phyloP scores from a whole-genome alignment of 2,797 vertebrate species.

The Todus mexicanus region DNA sequence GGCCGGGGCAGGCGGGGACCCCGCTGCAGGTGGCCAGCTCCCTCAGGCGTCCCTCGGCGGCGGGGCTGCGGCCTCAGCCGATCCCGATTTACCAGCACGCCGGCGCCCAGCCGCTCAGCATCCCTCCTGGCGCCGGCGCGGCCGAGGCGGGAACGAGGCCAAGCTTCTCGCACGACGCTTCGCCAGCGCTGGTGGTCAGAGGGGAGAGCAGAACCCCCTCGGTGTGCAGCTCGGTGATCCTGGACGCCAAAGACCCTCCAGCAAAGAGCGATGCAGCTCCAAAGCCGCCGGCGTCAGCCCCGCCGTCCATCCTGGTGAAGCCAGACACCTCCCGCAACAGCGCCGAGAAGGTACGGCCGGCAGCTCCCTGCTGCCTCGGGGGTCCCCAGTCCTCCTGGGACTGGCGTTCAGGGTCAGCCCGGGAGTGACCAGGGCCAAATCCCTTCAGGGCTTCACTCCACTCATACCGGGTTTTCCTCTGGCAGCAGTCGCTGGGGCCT shows the following conservation, averaged over 20 bases:
- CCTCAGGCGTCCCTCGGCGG: slow-evolving; percentile 66
- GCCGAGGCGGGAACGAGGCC: slow-evolving; percentile 76
- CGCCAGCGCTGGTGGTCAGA: slow-evolving; percentile 67
- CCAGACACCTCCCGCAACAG: slow-evolving; percentile 85
- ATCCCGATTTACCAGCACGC: slow-evolving; percentile 75
- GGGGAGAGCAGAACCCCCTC: slow-evolving; percentile 80
- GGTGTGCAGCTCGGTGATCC: slow-evolving; percentile 73
- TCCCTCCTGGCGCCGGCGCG: slow-evolving; percentile 50
- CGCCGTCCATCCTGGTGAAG: slow-evolving; percentile 92
- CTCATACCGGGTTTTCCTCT: background rate
- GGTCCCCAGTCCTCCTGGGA: background rate
- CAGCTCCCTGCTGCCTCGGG: rapidly evolving
- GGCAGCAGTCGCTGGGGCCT: rapidly evolving
- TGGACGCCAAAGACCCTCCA: slow-evolving; percentile 75
- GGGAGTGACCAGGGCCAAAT: rapidly evolving
- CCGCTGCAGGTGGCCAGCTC: slow-evolving; percentile 67
- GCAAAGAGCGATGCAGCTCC: slow-evolving; percentile 72
- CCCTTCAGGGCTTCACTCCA: rapidly evolving
- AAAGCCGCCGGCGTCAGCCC: slow-evolving; percentile 73
- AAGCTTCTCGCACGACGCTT: slow-evolving; percentile 63
- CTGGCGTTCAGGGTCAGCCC: background rate
- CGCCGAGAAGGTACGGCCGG: slow-evolving; percentile 84
- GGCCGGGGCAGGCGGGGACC: slow-evolving; percentile 68
- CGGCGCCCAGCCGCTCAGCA: slow-evolving; percentile 69
- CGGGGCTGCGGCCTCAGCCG: slow-evolving; percentile 59